Evolutionary conservation across 2,797 vertebrate species (phyloP), one percentile per base, ranked within the genome.

Genomic region (Gastrophryne carolinensis): DNA sequence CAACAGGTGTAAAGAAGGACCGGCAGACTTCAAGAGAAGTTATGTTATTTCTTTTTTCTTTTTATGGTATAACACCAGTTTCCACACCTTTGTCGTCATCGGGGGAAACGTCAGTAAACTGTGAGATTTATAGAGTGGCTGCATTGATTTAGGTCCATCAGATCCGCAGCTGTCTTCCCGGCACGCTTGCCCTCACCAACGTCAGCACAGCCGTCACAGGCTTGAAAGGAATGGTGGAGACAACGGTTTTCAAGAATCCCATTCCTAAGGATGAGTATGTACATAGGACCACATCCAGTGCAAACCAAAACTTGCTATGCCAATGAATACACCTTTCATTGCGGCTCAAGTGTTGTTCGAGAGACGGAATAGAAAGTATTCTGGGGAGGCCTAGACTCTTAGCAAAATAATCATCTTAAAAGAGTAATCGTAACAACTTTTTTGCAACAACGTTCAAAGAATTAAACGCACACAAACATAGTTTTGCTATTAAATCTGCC

Each of bases 151-250:
- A 9, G 1, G 47, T 80, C 81, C 79, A 54, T 76, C 66, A 54
- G 44, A 66, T 53, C 24, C 69, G 73, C 68, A 82, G 77, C 80
- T 82, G 79, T 63, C 61, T 82, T 34, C 44, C 54, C 80, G 57
- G 21, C 8, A 17, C 1, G 0, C 8, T 75, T 6, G 37, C 72
- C 41, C 57, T 79, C 65, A 81, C 56, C 23, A 63, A 62, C 2
- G 3, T 79, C 72, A 81, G 3, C 64, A 49, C 11, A 79, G 37
- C 57, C 8, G 0, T 82, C 79, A 81, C 26, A 34, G 34, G 17
- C 62, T 74, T 83, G 79, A 79, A 81, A 82, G 83, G 73, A 73
- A 79, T 82, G 78, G 73, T 53, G 76, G 80, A 83, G 78, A 54
- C 79, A 80, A 47, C 3, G 73, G 74, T 79, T 66, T 80, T 57